These are phyloP conservation scores for Diaperis boleti DNA, from an alignment of 2,888 invertebrate genomes.

Conservation along the genomic window DNA sequence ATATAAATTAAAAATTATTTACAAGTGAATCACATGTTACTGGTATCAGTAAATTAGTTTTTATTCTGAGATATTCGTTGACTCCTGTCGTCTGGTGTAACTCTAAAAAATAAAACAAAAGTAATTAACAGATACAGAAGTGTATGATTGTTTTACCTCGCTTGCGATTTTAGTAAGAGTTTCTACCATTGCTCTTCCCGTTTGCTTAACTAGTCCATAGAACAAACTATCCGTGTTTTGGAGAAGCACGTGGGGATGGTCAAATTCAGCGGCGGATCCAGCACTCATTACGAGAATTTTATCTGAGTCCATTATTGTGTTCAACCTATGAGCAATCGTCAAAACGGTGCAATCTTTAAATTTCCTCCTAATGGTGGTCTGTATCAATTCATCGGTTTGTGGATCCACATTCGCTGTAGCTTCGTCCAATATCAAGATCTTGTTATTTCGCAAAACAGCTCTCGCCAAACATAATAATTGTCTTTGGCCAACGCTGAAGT, in stretches of 20 bases:
- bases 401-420: slow-evolving; percentile 87
- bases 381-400: slow-evolving; percentile 82
- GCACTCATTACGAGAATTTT: slow-evolving; percentile 76
- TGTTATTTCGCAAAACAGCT: slow-evolving; percentile 67
- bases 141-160: neutral
- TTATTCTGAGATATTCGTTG: too few relatives aligned
- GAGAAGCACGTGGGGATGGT: slow-evolving; percentile 77
- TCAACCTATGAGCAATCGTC: slow-evolving; percentile 85
- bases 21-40: too few relatives aligned
- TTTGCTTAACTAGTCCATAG: slow-evolving; percentile 69
- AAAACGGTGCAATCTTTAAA: slow-evolving; percentile 83
- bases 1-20: too few relatives aligned
- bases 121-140: too few relatives aligned
- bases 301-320: slow-evolving; percentile 90
- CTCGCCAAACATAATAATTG: slow-evolving; percentile 79
- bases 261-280: slow-evolving; percentile 83
- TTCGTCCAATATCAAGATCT: slow-evolving; percentile 70
- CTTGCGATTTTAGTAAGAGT: neutral
- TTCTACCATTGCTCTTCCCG: neutral
- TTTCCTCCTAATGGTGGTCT: slow-evolving; percentile 79
- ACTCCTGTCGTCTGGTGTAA: too few relatives aligned
- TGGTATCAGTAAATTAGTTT: too few relatives aligned
- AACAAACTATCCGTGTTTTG: slow-evolving; percentile 72
- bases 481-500: slow-evolving; percentile 67
- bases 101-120: too few relatives aligned